These are phyloP conservation scores for Microcebus lehilahytsara DNA, from an alignment of 2,113 vertebrate species.

Conservation along the genomic window DNA sequence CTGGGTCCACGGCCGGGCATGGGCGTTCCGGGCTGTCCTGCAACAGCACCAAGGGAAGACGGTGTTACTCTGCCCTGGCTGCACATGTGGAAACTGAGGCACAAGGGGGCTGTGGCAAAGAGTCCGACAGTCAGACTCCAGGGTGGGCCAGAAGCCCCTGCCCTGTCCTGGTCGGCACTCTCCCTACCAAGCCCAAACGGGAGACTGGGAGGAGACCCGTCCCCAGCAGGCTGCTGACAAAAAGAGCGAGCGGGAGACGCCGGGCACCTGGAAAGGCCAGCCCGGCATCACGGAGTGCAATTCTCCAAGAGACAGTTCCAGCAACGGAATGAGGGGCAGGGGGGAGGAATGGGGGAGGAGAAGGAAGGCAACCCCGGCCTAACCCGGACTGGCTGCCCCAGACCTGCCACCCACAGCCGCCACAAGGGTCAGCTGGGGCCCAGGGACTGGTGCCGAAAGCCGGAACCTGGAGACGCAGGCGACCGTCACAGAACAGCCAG, in stretches of 20 bases:
- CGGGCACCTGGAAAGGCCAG: slow-evolving; percentile 25
- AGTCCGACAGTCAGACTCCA: neutral
- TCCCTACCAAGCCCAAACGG: neutral
- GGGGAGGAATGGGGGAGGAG: no score
- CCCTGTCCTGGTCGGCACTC: neutral
- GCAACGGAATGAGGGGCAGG: neutral
- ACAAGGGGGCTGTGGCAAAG: neutral
- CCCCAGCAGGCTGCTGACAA: slow-evolving; percentile 18
- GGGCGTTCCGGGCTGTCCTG: neutral
- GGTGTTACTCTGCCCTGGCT: neutral
- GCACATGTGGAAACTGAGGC: neutral
- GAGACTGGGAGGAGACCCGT: neutral
- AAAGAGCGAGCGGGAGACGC: slow-evolving; percentile 41
- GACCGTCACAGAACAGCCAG: neutral
- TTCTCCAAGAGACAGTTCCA: neutral
- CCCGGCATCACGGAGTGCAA: neutral
- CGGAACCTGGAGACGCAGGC: neutral
- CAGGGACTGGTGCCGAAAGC: no score
- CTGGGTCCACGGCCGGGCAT: neutral
- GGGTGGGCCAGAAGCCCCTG: neutral
- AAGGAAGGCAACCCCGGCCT: neutral
- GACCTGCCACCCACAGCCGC: neutral
- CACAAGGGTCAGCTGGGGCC: neutral
- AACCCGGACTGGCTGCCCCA: neutral
- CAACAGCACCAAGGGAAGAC: neutral